Evolutionary conservation across 2,888 invertebrate species (phyloP), one percentile per base, ranked within the genome.

Genomic region (Apodemia zela): DNA sequence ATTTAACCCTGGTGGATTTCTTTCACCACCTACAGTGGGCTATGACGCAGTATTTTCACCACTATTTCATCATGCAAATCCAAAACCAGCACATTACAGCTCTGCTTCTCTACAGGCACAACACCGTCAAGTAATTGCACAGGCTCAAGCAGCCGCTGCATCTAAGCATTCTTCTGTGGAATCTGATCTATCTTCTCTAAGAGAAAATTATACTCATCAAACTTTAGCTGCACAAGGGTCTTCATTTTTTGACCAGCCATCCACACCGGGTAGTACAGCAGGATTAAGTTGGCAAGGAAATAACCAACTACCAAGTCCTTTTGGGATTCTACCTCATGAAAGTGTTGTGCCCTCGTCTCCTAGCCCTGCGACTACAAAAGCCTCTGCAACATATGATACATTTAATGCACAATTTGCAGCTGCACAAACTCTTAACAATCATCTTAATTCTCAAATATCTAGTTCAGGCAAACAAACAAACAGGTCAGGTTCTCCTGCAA

Each of bases 41-140:
- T 97, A 97, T 84, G 97, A 97, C 82, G 93, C 95, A 72, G 96
- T 97, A 65, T 97, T 97, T 80, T 94, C 95, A 71, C 96, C 97
- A 68, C 86, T 97, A 68, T 96, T 97, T 85, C 96, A 96, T 82
- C 96, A 95, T 90, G 94, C 95, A 63, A 94, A 94, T 71, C 93
- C 95, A 13, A 95, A 95, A 82, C 95, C 95, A 73, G 94, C 95
- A 69, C 95, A 95, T 79, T 95, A 95, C 80, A 94, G 95, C 83
- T 91, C 93, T 57, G 54, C 54, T 77, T 89, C 93, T 75, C 92
- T 92, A 82, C 93, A 89, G 76, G 93, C 93, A 58, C 95, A 95
- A 78, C 95, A 95, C 79, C 91, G 95, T 67, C 95, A 95, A 88
- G 93, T 93, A 67, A 89, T 94, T 79, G 93, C 93, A 68, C 92